These are phyloP conservation scores for Charadrius vociferus DNA, from an alignment of 2,113 vertebrate genomes.

Conservation along the genomic window DNA sequence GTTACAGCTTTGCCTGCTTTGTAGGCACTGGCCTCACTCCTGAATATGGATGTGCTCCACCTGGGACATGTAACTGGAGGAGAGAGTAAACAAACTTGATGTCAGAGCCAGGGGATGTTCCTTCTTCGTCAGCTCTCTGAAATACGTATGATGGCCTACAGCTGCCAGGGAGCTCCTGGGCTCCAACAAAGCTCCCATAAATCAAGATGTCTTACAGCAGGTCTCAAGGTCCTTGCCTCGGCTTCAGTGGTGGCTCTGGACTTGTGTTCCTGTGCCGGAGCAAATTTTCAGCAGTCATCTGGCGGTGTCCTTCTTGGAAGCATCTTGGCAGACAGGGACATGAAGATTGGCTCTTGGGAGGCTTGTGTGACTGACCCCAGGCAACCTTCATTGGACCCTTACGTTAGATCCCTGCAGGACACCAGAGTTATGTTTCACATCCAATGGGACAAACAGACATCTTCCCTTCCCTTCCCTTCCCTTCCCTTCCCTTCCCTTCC, in stretches of 20 bases:
- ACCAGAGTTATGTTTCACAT: neutral
- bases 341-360: neutral
- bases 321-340: accelerated
- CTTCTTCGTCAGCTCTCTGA: neutral
- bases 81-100: neutral
- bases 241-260: neutral
- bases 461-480: too few relatives aligned
- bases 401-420: neutral
- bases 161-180: neutral
- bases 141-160: neutral
- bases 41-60: neutral
- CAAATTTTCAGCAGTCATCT: neutral
- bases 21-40: neutral
- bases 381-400: neutral
- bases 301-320: neutral
- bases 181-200: neutral
- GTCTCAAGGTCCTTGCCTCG: neutral
- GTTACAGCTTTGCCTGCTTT: neutral
- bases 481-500: neutral
- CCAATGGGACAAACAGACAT: neutral
- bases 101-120: neutral
- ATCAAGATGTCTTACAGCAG: neutral
- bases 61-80: neutral
- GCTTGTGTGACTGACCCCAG: neutral
- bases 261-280: neutral